Conservation (phyloP, 2,888 invertebrate genomes). For the Ametastegia equiseti region DNA sequence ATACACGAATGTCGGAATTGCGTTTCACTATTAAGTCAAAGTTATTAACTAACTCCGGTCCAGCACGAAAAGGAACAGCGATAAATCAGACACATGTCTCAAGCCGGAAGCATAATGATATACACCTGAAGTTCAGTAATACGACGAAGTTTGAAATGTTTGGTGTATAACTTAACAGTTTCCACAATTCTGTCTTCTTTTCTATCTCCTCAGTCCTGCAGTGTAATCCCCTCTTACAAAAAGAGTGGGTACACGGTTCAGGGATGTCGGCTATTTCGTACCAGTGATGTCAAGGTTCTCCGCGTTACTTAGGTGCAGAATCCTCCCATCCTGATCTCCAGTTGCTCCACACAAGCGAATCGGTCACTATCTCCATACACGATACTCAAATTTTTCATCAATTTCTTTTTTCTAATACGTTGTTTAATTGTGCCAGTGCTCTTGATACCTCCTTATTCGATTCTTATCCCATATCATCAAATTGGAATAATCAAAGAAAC, state of each 20-base stretch:
- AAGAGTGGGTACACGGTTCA: constrained; percentile 33
- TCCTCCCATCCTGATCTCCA: not conserved
- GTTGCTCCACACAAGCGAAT: not conserved
- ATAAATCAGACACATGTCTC: not conserved
- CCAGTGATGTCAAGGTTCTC: not conserved
- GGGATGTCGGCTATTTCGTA: constrained; percentile 10
- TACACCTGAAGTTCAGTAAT: not conserved
- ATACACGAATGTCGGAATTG: not conserved
- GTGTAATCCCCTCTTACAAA: constrained; percentile 32
- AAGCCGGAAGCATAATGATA: not conserved
- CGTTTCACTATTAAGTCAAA: not conserved
- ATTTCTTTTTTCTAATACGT: not conserved
- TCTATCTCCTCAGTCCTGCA: not conserved
- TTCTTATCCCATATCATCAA: not conserved
- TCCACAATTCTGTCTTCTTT: not conserved
- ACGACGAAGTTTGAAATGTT: not conserved
- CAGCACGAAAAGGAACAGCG: not conserved
- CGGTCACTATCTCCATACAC: not conserved
- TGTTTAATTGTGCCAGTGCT: not conserved
- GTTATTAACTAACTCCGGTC: not conserved
- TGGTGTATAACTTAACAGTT: not conserved
- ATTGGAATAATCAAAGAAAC: not conserved
- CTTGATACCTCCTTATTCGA: not conserved
- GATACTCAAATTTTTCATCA: not conserved
- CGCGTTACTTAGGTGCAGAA: not conserved